Conservation (phyloP, 2,888 invertebrate genomes). For the Andrena fulva region DNA sequence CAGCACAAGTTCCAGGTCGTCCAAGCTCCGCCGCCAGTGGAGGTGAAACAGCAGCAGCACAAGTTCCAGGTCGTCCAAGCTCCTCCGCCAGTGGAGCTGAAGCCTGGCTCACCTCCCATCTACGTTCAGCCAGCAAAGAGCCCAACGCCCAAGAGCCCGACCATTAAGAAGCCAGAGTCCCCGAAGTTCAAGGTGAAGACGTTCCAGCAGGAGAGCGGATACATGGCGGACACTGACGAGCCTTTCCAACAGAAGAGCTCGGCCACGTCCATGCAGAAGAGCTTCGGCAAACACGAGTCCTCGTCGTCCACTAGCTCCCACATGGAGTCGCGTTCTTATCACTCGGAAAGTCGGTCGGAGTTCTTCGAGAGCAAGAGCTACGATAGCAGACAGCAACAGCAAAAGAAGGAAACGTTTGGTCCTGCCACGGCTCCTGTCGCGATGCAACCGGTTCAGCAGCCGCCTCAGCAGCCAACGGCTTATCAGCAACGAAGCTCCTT, state of each 20-base stretch:
- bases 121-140: conserved; percentile 81
- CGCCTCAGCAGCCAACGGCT: conserved; percentile 56
- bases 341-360: conserved; percentile 79
- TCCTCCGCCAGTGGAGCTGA: conserved; percentile 71
- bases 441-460: conserved; percentile 38
- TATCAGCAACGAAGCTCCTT: conserved; percentile 80
- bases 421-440: neutral
- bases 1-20: conserved; percentile 59
- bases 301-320: conserved; percentile 71
- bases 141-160: conserved; percentile 77
- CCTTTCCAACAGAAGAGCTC: conserved; percentile 83
- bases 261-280: conserved; percentile 67
- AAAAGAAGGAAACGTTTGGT: conserved; percentile 71
- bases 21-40: conserved; percentile 64
- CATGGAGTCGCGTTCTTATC: conserved; percentile 77
- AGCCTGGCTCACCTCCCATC: conserved; percentile 82
- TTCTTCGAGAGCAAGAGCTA: conserved; percentile 80
- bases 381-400: conserved; percentile 72
- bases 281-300: conserved; percentile 78
- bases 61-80: conserved; percentile 63
- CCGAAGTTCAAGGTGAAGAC: conserved; percentile 86
- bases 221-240: conserved; percentile 90
- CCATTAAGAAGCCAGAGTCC: conserved; percentile 84
- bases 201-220: conserved; percentile 87
- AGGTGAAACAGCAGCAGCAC: conserved; percentile 70